Percentiles rank a stretch among this genome's conserved stretches.
phyloP scores from a whole-genome alignment of 1,140 invertebrate genomes.

The Pseudobourletiella spinata region DNA sequence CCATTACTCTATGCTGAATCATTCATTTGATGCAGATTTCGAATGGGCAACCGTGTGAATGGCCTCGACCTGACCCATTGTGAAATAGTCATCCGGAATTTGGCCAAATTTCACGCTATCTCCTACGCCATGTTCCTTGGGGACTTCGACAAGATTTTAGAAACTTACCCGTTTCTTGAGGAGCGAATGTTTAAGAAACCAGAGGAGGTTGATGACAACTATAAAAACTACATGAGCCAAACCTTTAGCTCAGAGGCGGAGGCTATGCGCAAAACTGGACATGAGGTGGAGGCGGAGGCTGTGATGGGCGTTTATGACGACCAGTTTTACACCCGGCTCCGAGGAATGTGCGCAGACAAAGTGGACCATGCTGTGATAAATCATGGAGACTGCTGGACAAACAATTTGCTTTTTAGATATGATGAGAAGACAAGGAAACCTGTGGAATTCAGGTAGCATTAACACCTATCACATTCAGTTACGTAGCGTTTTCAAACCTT shows the following conservation, averaged over 20 bases:
- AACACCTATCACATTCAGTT: too few relatives aligned
- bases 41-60: slow-evolving; percentile 21
- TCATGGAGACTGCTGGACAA: slow-evolving; percentile 67
- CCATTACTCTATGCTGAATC: too few relatives aligned
- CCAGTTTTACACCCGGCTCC: background rate
- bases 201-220: background rate
- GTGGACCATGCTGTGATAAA: slow-evolving; percentile 30
- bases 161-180: slow-evolving; percentile 38
- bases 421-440: slow-evolving; percentile 25
- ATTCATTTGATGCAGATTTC: slow-evolving; percentile 8
- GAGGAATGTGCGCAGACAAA: background rate
- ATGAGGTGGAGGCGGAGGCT: background rate
- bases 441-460: slow-evolving; percentile 20
- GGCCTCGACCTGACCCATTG: slow-evolving; percentile 21
- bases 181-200: slow-evolving; percentile 20
- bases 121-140: slow-evolving; percentile 40
- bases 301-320: slow-evolving; percentile 3
- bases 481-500: too few relatives aligned
- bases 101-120: slow-evolving; percentile 42
- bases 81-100: slow-evolving; percentile 30
- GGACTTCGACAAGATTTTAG: slow-evolving; percentile 16
- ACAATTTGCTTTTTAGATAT: slow-evolving; percentile 59
- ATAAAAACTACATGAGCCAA: slow-evolving; percentile 2
- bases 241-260: slow-evolving; percentile 4
- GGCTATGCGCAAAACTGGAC: background rate